Conservation (phyloP, 2,888 invertebrate genomes). For the Drosophila aldrichi region DNA sequence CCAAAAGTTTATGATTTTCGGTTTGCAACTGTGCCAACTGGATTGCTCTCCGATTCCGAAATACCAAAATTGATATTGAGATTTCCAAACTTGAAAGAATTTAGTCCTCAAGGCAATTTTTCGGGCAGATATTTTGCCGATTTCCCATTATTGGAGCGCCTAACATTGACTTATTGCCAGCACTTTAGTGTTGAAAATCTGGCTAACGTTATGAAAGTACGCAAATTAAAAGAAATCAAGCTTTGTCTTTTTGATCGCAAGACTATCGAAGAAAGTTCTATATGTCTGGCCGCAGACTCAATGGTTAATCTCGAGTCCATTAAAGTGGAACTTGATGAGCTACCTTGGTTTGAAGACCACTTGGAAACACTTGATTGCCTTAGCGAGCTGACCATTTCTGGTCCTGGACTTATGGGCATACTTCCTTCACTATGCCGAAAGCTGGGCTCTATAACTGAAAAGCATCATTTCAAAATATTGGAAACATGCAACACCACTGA, state of each 20-base stretch:
- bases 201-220: constrained; percentile 31
- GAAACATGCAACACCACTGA: constrained; percentile 23
- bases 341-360: constrained; percentile 48
- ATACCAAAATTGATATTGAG: constrained; percentile 33
- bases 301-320: constrained; percentile 47
- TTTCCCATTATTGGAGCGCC: constrained; percentile 42
- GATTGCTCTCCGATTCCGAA: constrained; percentile 39
- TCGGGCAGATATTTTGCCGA: constrained; percentile 42
- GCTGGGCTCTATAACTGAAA: constrained; percentile 10
- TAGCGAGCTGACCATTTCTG: constrained; percentile 42
- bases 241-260: constrained; percentile 37
- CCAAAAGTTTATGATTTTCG: constrained; percentile 62
- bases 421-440: constrained; percentile 21
- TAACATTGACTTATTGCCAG: constrained; percentile 55
- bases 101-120: constrained; percentile 64
- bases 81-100: constrained; percentile 60
- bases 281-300: constrained; percentile 32
- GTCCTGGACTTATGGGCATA: background rate
- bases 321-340: constrained; percentile 45
- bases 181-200: constrained; percentile 36
- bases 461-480: constrained; percentile 22
- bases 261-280: background rate
- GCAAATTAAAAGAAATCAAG: constrained; percentile 49
- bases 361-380: constrained; percentile 32
- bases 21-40: constrained; percentile 30